Evolutionary conservation across 2,797 vertebrate genomes (phyloP).

Genomic region (Platyrinchus mystaceus): DNA sequence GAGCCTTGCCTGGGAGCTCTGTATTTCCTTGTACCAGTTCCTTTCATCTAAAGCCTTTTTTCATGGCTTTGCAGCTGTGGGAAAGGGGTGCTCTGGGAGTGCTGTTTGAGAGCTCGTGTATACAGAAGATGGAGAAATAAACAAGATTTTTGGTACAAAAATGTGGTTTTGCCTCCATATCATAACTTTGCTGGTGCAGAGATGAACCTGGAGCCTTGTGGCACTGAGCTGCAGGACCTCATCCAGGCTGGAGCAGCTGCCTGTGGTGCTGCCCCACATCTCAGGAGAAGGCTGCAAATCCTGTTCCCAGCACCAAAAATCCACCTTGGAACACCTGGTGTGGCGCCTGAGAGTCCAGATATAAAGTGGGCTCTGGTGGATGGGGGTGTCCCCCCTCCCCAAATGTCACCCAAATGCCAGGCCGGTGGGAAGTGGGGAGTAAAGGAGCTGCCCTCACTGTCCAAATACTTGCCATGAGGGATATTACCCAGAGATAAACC

Average conservation of each 20-base stretch:
- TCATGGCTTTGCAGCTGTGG: not conserved
- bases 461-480: not conserved
- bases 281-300: not conserved
- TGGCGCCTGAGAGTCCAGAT: not conserved
- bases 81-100: not conserved
- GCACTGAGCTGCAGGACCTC: not conserved
- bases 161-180: not conserved
- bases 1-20: not conserved
- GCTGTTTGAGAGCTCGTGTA: rapidly evolving
- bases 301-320: not conserved
- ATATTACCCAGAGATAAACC: not conserved
- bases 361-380: not conserved
- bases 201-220: not conserved
- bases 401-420: not conserved
- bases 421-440: not conserved
- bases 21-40: not conserved
- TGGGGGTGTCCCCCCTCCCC: not conserved
- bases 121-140: not conserved
- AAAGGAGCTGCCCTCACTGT: not conserved
- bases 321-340: not conserved
- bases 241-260: not conserved
- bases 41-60: not conserved
- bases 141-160: not conserved
- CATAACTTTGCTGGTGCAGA: not conserved
- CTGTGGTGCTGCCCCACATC: rapidly evolving